Percentiles rank a stretch among this genome's conserved stretches.
Conservation (phyloP, 2,113 vertebrate species). For the Patagioenas fasciata region DNA sequence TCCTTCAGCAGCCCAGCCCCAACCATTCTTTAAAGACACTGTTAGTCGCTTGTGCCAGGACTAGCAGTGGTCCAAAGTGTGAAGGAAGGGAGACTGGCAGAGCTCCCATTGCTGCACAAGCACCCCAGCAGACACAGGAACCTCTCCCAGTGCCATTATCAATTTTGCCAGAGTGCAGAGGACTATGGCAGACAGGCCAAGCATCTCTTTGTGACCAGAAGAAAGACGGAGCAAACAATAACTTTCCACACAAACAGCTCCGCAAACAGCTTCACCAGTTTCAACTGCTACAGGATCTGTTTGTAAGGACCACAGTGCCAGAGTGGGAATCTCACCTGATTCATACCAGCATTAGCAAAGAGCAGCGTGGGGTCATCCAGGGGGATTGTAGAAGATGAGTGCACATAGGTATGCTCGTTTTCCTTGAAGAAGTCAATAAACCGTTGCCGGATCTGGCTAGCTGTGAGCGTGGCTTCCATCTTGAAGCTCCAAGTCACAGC, state of each 20-base stretch:
- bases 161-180: neutral
- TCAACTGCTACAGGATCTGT: neutral
- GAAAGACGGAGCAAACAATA: neutral
- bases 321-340: conserved; percentile 83
- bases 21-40: neutral
- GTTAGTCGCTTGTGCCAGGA: neutral
- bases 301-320: accelerated
- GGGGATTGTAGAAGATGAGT: conserved; percentile 91
- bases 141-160: neutral
- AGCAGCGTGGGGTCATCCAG: conserved; percentile 96
- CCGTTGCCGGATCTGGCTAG: conserved; percentile 88
- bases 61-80: neutral
- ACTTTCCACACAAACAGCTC: neutral
- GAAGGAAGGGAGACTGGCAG: neutral
- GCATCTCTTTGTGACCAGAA: neutral
- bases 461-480: conserved; percentile 86
- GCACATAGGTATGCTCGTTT: conserved; percentile 90
- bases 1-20: neutral
- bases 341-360: conserved; percentile 98
- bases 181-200: neutral
- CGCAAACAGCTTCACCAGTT: neutral
- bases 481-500: conserved; percentile 8
- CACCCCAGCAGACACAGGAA: neutral
- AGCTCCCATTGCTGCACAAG: neutral
- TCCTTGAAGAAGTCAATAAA: conserved; percentile 93